Percentiles rank a stretch among this genome's conserved stretches.
phyloP scores from a whole-genome alignment of 2,888 invertebrate species.

The Operophtera brumata region DNA sequence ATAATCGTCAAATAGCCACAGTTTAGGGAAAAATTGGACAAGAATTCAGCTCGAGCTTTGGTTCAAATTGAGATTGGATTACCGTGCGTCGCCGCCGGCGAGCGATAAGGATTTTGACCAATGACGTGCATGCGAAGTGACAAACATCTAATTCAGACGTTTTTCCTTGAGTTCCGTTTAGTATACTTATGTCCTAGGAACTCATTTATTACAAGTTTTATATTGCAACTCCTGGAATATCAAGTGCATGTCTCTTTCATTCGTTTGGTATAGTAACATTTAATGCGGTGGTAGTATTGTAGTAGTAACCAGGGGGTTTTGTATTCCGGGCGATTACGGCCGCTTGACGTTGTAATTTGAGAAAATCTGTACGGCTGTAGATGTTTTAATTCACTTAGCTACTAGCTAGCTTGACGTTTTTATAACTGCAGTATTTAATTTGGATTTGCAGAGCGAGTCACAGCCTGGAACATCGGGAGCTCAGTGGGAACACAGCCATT shows the following conservation, averaged over 20 bases:
- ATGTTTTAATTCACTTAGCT: neutral
- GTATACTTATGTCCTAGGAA: neutral
- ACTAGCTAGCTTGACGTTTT: neutral
- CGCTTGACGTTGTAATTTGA: constrained; percentile 7
- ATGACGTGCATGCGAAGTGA: constrained; percentile 1
- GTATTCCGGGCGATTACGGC: neutral
- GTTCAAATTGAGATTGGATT: neutral
- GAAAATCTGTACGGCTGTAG: constrained; percentile 9
- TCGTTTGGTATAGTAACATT: neutral
- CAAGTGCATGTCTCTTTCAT: neutral
- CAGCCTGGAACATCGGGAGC: constrained; percentile 31
- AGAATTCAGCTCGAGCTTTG: neutral
- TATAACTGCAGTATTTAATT: neutral
- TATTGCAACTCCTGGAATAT: neutral
- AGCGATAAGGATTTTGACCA: constrained; percentile 13
- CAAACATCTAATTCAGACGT: neutral
- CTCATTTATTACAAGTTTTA: neutral
- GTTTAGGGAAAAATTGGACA: constrained; percentile 1
- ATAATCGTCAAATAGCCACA: neutral
- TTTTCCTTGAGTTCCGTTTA: constrained; percentile 7
- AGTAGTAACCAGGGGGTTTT: neutral
- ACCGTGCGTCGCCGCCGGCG: neutral
- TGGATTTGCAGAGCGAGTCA: constrained; percentile 10
- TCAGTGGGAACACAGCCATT: constrained; percentile 46
- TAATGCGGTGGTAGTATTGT: too few relatives aligned